Evolutionary conservation across 2,797 vertebrate genomes (phyloP).

Genomic region (Melanotaenia pygmaea): DNA sequence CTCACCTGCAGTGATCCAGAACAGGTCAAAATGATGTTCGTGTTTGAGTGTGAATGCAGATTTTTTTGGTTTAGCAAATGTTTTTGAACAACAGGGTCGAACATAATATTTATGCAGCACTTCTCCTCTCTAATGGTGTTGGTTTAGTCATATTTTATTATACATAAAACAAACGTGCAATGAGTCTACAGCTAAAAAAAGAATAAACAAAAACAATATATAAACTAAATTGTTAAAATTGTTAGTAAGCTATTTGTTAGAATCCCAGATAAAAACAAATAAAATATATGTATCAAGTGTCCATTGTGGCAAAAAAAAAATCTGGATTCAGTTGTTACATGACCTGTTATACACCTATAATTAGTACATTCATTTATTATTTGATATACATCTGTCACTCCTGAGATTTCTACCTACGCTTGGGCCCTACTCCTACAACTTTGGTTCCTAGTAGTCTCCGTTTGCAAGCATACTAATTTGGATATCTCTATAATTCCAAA

Average conservation of each 20-base stretch:
- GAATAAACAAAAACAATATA: neutral
- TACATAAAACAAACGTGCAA: neutral
- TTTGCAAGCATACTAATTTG: neutral
- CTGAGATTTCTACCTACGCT: too few species aligned
- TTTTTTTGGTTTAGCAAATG: slow-evolving; percentile 7
- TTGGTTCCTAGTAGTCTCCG: neutral
- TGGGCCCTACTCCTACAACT: neutral
- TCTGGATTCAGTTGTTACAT: too few species aligned
- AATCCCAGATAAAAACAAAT: neutral
- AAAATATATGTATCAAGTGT: too few species aligned
- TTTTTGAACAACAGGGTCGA: neutral
- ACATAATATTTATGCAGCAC: neutral
- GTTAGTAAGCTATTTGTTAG: neutral
- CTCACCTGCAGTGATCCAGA: slow-evolving; percentile 36
- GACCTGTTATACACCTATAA: too few species aligned
- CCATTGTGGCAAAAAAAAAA: too few species aligned
- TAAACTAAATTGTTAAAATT: neutral
- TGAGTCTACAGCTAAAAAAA: neutral
- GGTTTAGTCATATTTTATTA: neutral
- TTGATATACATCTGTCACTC: too few species aligned
- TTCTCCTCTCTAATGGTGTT: neutral
- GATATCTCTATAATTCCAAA: neutral
- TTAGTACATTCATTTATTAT: too few species aligned
- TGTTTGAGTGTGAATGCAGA: slow-evolving; percentile 4
- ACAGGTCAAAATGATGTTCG: slow-evolving; percentile 34